Evolutionary conservation across 2,113 vertebrate genomes (phyloP).

Genomic region (Oreochromis niloticus): DNA sequence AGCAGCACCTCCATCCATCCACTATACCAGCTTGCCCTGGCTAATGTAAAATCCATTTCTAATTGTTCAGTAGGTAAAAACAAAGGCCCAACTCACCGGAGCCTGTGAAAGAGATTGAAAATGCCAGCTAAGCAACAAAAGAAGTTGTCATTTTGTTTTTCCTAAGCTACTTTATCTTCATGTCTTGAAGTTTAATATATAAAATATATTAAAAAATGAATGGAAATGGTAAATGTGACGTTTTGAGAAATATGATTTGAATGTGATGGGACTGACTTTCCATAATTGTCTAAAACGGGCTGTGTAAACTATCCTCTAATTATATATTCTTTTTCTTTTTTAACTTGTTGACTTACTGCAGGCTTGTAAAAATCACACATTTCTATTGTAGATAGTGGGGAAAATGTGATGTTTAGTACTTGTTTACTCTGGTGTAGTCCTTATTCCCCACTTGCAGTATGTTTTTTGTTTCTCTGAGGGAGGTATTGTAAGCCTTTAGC

Average conservation of each 20-base stretch:
- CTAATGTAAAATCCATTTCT: slow-evolving; percentile 59
- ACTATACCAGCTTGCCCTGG: not conserved
- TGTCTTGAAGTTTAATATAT: not conserved
- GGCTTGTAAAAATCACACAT: too few species aligned
- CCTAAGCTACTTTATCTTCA: fast-evolving
- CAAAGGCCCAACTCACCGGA: not conserved
- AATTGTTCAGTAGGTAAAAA: slow-evolving; percentile 49
- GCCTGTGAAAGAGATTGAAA: slow-evolving; percentile 6
- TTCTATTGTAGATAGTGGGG: too few species aligned
- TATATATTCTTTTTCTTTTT: not conserved
- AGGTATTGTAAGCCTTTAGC: slow-evolving; percentile 11
- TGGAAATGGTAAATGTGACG: not conserved
- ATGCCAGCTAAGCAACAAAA: not conserved
- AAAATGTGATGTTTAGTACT: not conserved
- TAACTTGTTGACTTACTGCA: not conserved
- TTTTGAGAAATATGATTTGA: not conserved
- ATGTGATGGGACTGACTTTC: not conserved
- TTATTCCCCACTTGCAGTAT: not conserved
- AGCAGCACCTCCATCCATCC: slow-evolving; percentile 43
- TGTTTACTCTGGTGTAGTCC: not conserved
- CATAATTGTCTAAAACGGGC: not conserved
- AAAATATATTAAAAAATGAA: not conserved
- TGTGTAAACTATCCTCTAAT: not conserved
- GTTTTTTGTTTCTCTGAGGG: not conserved
- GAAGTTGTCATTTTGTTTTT: not conserved